Evolutionary conservation across 1,140 invertebrate species (phyloP).

Genomic region (Drosophila micromelanica): DNA sequence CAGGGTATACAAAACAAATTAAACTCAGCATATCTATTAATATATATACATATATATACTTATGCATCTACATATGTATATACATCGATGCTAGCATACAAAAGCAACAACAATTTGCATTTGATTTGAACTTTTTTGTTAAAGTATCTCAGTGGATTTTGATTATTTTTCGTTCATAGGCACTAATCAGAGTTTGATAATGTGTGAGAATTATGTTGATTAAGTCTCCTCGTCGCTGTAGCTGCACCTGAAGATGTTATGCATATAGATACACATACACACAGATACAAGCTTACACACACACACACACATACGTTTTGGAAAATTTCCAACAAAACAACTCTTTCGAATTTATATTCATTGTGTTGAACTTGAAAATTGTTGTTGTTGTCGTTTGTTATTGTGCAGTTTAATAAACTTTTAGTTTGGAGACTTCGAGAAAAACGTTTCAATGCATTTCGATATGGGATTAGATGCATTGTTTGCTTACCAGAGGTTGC

Average conservation of each 20-base stretch:
- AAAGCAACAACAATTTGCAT: constrained; percentile 28
- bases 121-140: constrained; percentile 55
- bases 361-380: constrained; percentile 78
- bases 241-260: constrained; percentile 38
- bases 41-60: constrained; percentile 23
- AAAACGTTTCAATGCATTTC: constrained; percentile 78
- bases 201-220: constrained; percentile 66
- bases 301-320: constrained; percentile 28
- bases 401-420: constrained; percentile 82
- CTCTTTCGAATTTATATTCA: constrained; percentile 75
- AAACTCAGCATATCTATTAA: constrained; percentile 26
- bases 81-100: constrained; percentile 13
- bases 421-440: constrained; percentile 71
- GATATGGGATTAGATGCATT: constrained; percentile 60
- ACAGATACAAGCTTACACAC: background rate
- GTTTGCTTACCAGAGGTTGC: constrained; percentile 18
- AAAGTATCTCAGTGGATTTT: constrained; percentile 42
- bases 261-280: background rate
- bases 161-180: constrained; percentile 18
- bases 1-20: constrained; percentile 22
- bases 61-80: constrained; percentile 31
- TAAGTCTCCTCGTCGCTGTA: constrained; percentile 37
- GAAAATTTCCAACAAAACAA: constrained; percentile 73
- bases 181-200: constrained; percentile 53
- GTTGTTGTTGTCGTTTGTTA: constrained; percentile 76